Conservation (phyloP, 2,113 vertebrate genomes). For the Thamnophis sirtalis region DNA sequence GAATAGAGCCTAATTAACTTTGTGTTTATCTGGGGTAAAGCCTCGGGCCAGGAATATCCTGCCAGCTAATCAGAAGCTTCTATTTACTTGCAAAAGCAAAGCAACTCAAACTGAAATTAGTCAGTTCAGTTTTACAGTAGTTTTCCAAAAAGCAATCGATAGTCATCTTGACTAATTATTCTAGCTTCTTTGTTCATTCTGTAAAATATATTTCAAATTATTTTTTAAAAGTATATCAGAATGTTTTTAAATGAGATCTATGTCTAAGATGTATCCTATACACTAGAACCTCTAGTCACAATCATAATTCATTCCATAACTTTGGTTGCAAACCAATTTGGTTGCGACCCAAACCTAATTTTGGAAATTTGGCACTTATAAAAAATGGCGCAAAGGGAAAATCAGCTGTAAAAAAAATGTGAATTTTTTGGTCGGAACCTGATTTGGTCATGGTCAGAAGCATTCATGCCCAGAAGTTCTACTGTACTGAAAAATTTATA, state of each 20-base stretch:
- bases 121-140: background rate
- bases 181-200: background rate
- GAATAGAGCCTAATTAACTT: constrained; percentile 21
- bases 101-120: constrained; percentile 6
- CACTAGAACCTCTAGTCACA: no score
- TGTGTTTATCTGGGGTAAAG: constrained; percentile 20
- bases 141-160: constrained; percentile 5
- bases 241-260: background rate
- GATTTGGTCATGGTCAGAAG: no score
- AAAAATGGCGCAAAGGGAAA: no score
- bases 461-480: no score
- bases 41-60: constrained; percentile 9
- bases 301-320: no score
- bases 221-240: background rate
- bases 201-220: constrained; percentile 2
- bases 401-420: no score
- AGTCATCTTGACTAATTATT: background rate
- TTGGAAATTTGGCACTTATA: no score
- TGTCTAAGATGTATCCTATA: background rate
- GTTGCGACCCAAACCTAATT: no score
- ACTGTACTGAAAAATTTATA: fast-evolving
- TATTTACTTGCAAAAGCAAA: background rate
- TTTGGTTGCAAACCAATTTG: no score
- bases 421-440: no score
- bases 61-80: constrained; percentile 18